A percentile compares a stretch with the other conserved stretches of the same genome.
phyloP scores from a whole-genome alignment of 2,888 invertebrate species.

The Eremobia ochroleuca region DNA sequence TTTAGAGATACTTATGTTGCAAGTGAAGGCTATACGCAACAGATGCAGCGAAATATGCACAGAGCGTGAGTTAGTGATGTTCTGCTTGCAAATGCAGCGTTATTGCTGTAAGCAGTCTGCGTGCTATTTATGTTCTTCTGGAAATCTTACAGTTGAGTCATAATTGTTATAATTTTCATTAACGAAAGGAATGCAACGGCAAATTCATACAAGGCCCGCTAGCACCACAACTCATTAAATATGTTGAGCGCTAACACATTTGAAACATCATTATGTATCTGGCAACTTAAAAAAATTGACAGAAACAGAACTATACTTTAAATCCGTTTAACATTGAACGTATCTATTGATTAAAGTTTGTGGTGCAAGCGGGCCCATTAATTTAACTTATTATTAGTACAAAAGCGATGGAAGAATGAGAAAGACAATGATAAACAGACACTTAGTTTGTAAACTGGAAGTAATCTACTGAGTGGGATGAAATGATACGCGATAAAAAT shows the following conservation, averaged over 20 bases:
- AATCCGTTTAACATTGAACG: neutral
- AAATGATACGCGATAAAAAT: conserved; percentile 12
- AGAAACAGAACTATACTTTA: neutral
- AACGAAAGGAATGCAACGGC: conserved; percentile 25
- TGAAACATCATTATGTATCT: no score
- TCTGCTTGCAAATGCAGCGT: neutral
- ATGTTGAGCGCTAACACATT: neutral
- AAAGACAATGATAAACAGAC: neutral
- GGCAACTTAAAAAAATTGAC: neutral
- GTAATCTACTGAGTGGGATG: conserved; percentile 1
- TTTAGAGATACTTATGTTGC: neutral
- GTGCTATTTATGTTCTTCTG: neutral
- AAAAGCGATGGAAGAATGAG: conserved; percentile 30
- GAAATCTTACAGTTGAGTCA: neutral
- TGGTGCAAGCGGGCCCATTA: neutral
- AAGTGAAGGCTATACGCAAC: neutral
- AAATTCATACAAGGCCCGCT: conserved; percentile 21
- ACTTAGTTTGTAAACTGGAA: conserved; percentile 7
- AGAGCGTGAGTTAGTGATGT: neutral
- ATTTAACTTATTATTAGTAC: conserved; percentile 18
- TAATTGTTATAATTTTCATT: neutral
- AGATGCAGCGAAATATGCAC: neutral
- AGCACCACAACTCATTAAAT: neutral
- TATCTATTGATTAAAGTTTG: neutral
- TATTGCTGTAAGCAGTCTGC: neutral